Evolutionary conservation across 2,888 invertebrate genomes (phyloP).

Genomic region (Cenopis cana): DNA sequence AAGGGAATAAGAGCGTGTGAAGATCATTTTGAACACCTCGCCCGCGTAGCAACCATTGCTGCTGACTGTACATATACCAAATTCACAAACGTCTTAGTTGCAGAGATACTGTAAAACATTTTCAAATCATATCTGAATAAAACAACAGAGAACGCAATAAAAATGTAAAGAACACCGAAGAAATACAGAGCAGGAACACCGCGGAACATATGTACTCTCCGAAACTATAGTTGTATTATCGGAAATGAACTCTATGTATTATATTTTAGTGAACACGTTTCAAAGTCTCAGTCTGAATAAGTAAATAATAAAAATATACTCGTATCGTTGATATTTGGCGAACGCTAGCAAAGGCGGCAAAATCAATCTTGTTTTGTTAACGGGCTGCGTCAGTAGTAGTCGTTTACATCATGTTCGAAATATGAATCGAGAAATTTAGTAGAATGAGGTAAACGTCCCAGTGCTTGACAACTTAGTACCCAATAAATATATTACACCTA

Average conservation of each 20-base stretch:
- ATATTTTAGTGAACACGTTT: background rate
- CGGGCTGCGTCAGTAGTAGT: conserved; percentile 6
- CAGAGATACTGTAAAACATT: background rate
- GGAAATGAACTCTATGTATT: background rate
- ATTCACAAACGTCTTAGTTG: background rate
- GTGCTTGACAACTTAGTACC: too few species aligned
- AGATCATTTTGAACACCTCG: too few species aligned
- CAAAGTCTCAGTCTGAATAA: background rate
- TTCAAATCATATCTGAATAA: conserved; percentile 5
- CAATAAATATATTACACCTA: too few species aligned
- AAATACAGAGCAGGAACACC: background rate
- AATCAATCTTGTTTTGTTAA: conserved; percentile 36
- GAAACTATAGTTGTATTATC: background rate
- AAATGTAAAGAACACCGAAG: conserved; percentile 9
- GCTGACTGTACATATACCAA: too few species aligned
- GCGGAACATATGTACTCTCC: background rate
- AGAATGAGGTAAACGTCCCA: too few species aligned
- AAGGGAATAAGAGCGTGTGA: too few species aligned
- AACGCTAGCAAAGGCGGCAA: conserved; percentile 30
- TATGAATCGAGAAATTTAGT: too few species aligned
- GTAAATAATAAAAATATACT: conserved; percentile 34
- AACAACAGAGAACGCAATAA: conserved; percentile 13
- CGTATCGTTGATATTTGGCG: conserved; percentile 27
- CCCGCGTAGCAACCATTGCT: too few species aligned
- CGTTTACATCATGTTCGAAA: background rate